A percentile compares a stretch with the other conserved stretches of the same genome.
phyloP scores from a whole-genome alignment of 2,797 vertebrate species.

The Carduelis carduelis region DNA sequence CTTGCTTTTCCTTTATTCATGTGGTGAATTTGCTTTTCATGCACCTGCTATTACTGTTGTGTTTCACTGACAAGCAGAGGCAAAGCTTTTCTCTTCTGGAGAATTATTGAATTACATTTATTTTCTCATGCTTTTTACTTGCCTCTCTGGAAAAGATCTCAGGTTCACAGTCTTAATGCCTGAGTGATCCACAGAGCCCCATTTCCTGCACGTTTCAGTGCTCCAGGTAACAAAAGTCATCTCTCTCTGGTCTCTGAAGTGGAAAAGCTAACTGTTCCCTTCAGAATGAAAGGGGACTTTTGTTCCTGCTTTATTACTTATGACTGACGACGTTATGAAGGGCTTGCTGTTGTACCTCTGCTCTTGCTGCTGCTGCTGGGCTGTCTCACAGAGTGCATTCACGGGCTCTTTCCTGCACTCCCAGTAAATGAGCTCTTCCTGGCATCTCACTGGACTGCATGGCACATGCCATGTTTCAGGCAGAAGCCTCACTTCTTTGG shows the following conservation, averaged over 20 bases:
- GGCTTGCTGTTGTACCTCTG: neutral
- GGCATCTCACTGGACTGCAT: neutral
- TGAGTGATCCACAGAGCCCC: conserved; percentile 68
- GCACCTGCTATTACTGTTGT: conserved; percentile 66
- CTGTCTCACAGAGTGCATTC: neutral
- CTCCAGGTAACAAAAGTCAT: conserved; percentile 76
- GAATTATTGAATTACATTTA: conserved; percentile 72
- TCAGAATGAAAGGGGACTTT: conserved; percentile 76
- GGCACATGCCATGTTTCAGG: neutral
- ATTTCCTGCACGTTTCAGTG: conserved; percentile 73
- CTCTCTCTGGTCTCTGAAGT: conserved; percentile 81
- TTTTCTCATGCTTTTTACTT: conserved; percentile 61
- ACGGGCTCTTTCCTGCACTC: neutral
- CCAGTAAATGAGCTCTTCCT: neutral
- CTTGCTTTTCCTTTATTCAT: neutral
- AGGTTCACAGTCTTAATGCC: conserved; percentile 75
- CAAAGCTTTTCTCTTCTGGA: conserved; percentile 66
- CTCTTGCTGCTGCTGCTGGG: neutral
- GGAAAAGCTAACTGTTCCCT: conserved; percentile 79
- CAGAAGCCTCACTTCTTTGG: neutral
- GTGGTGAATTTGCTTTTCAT: neutral
- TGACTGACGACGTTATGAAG: conserved; percentile 51
- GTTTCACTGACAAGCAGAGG: conserved; percentile 47
- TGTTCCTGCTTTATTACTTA: conserved; percentile 79
- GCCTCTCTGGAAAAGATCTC: conserved; percentile 62